Evolutionary conservation across 2,113 vertebrate species (phyloP), one percentile per base, ranked within the genome.

Genomic region (Dendrocopos noguchii): DNA sequence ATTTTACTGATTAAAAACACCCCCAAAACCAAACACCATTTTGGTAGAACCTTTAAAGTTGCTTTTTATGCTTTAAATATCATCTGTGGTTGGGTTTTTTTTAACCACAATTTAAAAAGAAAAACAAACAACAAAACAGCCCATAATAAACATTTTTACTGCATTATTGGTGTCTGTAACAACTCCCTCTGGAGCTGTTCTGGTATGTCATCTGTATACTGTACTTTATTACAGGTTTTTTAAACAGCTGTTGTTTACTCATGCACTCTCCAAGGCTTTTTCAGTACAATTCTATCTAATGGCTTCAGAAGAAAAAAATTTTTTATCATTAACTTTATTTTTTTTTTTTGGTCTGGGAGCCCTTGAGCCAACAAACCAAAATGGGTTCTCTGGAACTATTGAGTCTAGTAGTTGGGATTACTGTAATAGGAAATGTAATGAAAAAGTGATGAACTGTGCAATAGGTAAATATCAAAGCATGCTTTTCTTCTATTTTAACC

Each of bases 141-240:
- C 63, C 73, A 80, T 63, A 88, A 70, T 88, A 91, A 94, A 87
- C 77, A 86, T 91, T 97, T 92, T 74, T 91, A 96, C 94, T 78
- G 53, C 52, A 39, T 96, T 80, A 55, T 76, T 82, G 59, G 91
- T 94, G 42, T 89, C 67, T 87, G 33, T 84, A 90, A 77, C 81
- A 75, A 78, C 90, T 96, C 93, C 78, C 85, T 82, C 75, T 94
- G 89, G 95, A 96, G 85, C 76, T 93, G 50, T 65, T 94, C 71
- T 92, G 60, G 68, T 95, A 46, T 96, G 73, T 94, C 31, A 80
- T 95, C 67, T 84, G n/a, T 94, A 83, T 93, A 87, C 67, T 95
- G 65, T 95, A 94, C 27, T 94, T 34, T 79, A 80, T 79, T 94
- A 94, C 89, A 95, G 25, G 63, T 91, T 92, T 95, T 97, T 94